Percentiles rank a stretch among this genome's conserved stretches.
Evolutionary conservation across 2,888 invertebrate genomes (phyloP).

Genomic region (Pristionchus entomophagus): DNA sequence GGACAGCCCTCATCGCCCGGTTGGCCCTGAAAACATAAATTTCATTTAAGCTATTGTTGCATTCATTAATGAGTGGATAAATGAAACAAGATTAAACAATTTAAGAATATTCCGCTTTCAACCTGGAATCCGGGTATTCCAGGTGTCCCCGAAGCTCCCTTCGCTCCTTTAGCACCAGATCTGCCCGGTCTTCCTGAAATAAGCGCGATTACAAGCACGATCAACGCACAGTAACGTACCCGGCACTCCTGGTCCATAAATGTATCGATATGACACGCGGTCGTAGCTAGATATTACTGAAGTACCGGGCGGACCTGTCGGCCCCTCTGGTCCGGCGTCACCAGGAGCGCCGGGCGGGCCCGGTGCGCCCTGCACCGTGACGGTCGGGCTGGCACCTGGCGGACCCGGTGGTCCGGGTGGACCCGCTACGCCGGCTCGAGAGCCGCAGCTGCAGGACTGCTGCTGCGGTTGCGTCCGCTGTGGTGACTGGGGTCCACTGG

Average conservation of each 20-base stretch:
- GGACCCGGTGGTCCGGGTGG: conserved; percentile 9
- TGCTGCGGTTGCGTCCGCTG: neutral
- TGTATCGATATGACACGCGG: neutral
- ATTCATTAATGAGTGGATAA: neutral
- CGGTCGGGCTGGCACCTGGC: neutral
- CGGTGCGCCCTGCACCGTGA: conserved; percentile 3
- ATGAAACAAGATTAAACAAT: neutral
- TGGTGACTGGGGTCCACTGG: neutral
- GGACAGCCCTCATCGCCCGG: conserved; percentile 8
- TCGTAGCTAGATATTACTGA: neutral
- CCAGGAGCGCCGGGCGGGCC: neutral
- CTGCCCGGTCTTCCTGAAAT: neutral
- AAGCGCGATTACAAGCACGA: neutral
- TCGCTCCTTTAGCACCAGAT: neutral
- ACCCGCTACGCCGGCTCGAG: neutral
- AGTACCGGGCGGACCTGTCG: neutral
- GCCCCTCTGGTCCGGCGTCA: neutral
- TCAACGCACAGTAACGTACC: neutral
- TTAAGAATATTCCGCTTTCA: too few relatives aligned
- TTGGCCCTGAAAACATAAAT: neutral
- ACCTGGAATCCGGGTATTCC: neutral
- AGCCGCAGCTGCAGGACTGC: neutral
- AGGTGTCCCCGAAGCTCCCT: neutral
- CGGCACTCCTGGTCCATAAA: neutral
- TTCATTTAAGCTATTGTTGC: neutral